These are phyloP conservation scores for Hemicentrotus pulcherrimus DNA, from an alignment of 35 echinoderm and acorn worm genomes.

Conservation along the genomic window DNA sequence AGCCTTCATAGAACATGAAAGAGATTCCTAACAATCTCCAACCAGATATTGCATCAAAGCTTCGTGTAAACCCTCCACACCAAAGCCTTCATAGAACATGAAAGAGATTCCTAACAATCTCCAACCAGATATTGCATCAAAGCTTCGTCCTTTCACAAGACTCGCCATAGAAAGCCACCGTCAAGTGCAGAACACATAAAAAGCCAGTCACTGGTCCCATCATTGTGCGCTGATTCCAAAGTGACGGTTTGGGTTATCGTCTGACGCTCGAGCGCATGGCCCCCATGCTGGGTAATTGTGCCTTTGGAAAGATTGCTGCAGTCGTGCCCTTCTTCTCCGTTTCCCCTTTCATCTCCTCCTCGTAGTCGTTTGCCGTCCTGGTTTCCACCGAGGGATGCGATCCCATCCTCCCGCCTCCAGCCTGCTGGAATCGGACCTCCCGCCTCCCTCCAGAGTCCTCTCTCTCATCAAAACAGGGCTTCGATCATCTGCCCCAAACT, in stretches of 20 bases:
- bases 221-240: background rate
- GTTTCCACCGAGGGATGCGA: background rate
- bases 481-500: background rate
- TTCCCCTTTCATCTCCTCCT: slow-evolving; percentile 1
- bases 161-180: background rate
- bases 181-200: background rate
- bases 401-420: slow-evolving; percentile 36
- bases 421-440: background rate
- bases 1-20: background rate
- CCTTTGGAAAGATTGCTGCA: slow-evolving; percentile 15
- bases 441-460: background rate
- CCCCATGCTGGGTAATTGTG: slow-evolving; percentile 41
- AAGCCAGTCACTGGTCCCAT: background rate
- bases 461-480: background rate
- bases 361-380: too few relatives aligned
- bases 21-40: background rate
- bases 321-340: slow-evolving; percentile 19
- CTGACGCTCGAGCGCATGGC: background rate
- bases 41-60: background rate
- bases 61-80: background rate
- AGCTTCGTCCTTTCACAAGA: too few relatives aligned
- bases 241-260: background rate
- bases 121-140: background rate
- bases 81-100: background rate
- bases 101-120: background rate